Percentiles rank a stretch among this genome's conserved stretches.
phyloP scores from a whole-genome alignment of 2,113 vertebrate genomes.

The Malurus melanocephalus region DNA sequence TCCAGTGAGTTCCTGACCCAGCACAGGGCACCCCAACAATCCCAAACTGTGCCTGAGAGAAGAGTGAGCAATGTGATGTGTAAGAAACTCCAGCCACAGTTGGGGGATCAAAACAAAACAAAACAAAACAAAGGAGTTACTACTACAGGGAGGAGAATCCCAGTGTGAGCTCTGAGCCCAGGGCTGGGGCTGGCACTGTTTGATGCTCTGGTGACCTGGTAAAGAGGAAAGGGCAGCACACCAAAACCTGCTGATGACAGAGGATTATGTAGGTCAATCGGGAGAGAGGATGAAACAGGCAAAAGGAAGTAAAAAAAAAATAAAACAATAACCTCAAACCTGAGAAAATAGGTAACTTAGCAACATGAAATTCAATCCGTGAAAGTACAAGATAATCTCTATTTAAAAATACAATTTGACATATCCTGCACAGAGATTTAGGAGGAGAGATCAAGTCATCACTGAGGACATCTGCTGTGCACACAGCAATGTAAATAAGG shows the following conservation, averaged over 20 bases:
- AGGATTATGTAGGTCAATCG: constrained; percentile 1
- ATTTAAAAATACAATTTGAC: not conserved
- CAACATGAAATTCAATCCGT: not conserved
- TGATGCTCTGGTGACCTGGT: not conserved
- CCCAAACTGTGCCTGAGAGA: not conserved
- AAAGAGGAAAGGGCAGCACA: not conserved
- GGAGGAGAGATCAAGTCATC: not conserved
- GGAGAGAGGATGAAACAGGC: not conserved
- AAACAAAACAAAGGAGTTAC: not conserved
- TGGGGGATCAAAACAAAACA: not conserved
- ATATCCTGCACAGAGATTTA: not conserved
- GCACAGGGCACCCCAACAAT: not conserved
- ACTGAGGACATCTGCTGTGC: not conserved
- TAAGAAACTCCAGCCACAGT: accelerated
- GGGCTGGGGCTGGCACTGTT: not conserved
- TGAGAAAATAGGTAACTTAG: constrained; percentile 31
- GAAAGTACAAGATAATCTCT: constrained; percentile 11
- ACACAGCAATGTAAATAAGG: not conserved
- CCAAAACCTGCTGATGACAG: not conserved
- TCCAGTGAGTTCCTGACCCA: not conserved
- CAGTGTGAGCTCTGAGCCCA: not conserved
- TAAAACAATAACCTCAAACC: not conserved
- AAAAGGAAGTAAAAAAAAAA: not conserved
- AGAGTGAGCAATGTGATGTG: accelerated
- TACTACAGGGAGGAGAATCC: not conserved